Evolutionary conservation across 2,113 vertebrate species (phyloP).

Genomic region (Labeo rohita): DNA sequence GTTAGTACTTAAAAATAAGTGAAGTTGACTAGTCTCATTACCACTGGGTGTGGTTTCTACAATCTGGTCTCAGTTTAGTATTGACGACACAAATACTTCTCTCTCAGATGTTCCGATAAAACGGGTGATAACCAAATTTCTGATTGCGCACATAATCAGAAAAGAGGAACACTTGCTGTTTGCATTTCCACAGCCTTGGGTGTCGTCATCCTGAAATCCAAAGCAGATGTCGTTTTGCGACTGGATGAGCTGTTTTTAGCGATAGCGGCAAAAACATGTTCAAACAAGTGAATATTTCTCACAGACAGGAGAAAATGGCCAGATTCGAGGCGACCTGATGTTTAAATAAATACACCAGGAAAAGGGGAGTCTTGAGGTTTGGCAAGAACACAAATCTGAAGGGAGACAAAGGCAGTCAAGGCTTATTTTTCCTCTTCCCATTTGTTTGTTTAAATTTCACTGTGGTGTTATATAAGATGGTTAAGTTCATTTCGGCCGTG

Average conservation of each 20-base stretch:
- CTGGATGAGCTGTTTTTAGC: slow-evolving; percentile 38
- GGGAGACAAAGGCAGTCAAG: neutral
- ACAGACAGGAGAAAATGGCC: slow-evolving; percentile 30
- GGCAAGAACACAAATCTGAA: slow-evolving; percentile 24
- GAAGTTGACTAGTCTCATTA: neutral
- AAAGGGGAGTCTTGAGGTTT: slow-evolving; percentile 33
- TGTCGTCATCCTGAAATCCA: slow-evolving; percentile 34
- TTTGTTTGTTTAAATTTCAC: slow-evolving; percentile 33
- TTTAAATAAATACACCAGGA: slow-evolving; percentile 45
- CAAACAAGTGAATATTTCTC: slow-evolving; percentile 44
- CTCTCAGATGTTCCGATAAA: neutral
- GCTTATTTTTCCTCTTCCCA: slow-evolving; percentile 17
- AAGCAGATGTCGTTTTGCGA: slow-evolving; percentile 59
- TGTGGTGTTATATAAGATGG: slow-evolving; percentile 16
- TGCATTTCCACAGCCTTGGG: slow-evolving; percentile 37
- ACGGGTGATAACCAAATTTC: slow-evolving; percentile 40
- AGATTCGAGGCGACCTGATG: slow-evolving; percentile 25
- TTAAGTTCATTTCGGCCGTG: slow-evolving; percentile 37
- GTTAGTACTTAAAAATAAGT: neutral
- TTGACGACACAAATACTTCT: neutral
- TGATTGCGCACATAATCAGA: slow-evolving; percentile 44
- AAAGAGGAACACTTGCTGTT: slow-evolving; percentile 30
- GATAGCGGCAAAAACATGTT: slow-evolving; percentile 41
- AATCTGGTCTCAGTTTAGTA: neutral
- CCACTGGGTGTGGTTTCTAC: neutral